These are phyloP conservation scores for Entomyzon cyanotis DNA, from an alignment of 2,113 vertebrate species.

Conservation along the genomic window DNA sequence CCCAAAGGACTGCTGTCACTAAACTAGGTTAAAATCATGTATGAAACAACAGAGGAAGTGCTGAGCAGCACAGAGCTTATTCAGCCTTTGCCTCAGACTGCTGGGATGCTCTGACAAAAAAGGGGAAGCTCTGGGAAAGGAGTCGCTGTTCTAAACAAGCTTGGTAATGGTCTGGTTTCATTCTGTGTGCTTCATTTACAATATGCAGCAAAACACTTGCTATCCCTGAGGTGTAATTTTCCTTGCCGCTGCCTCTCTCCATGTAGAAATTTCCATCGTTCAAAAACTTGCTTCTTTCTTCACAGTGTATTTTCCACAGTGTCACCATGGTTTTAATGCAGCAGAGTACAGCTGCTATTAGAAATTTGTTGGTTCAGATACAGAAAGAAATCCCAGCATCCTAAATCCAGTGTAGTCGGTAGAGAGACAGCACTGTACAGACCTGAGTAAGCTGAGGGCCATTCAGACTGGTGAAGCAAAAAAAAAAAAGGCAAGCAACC, in stretches of 20 bases:
- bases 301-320: background rate
- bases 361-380: background rate
- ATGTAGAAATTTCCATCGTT: background rate
- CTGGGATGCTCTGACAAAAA: background rate
- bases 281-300: background rate
- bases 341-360: background rate
- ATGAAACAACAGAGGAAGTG: background rate
- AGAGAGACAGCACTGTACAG: background rate
- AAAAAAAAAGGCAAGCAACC: background rate
- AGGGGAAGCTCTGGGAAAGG: background rate
- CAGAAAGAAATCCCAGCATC: background rate
- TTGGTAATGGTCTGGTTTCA: background rate
- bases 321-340: background rate
- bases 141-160: background rate
- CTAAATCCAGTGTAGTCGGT: background rate
- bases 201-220: background rate
- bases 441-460: background rate
- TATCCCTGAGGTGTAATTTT: background rate
- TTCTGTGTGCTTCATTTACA: background rate
- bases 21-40: background rate
- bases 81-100: background rate
- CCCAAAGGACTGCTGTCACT: background rate
- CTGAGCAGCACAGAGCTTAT: background rate
- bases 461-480: background rate
- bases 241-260: background rate